These are phyloP conservation scores for Hydractinia echinata DNA, from an alignment of 30 jellyfish, hydroid and myxozoan species.

Conservation along the genomic window DNA sequence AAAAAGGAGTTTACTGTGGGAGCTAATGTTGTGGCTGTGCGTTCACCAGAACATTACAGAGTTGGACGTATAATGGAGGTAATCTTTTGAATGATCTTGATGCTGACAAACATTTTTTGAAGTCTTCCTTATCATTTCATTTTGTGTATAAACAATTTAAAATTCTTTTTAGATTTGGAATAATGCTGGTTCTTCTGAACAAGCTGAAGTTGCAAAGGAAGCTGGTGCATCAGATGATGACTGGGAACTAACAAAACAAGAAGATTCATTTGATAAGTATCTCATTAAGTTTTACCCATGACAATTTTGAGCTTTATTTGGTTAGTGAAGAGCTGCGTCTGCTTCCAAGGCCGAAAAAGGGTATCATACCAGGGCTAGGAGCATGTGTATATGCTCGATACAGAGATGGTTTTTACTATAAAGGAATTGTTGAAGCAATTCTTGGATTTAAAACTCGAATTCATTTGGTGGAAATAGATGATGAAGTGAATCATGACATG, in stretches of 20 bases:
- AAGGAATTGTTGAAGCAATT: slow-evolving; percentile 62
- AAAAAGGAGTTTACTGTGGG: slow-evolving; percentile 70
- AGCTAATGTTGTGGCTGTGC: slow-evolving; percentile 51
- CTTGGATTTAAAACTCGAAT: slow-evolving; percentile 62
- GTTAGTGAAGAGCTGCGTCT: slow-evolving; percentile 16
- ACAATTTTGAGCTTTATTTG: slow-evolving; percentile 6
- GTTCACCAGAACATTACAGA: slow-evolving; percentile 11
- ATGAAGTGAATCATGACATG: slow-evolving; percentile 58
- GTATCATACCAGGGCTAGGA: slow-evolving; percentile 81
- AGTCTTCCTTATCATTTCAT: too few relatives aligned
- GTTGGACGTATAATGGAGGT: slow-evolving; percentile 33
- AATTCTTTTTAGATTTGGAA: slow-evolving; percentile 30
- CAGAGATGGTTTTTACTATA: slow-evolving; percentile 72
- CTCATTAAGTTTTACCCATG: slow-evolving; percentile 29
- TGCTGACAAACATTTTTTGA: background rate
- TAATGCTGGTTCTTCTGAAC: background rate
- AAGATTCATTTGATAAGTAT: slow-evolving; percentile 10
- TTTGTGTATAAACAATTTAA: background rate
- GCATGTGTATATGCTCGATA: slow-evolving; percentile 81
- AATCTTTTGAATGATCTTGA: background rate
- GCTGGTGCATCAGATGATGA: slow-evolving; percentile 5
- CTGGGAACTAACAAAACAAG: background rate
- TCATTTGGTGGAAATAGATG: slow-evolving; percentile 52
- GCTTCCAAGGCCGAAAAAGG: slow-evolving; percentile 5
- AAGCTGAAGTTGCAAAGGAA: slow-evolving; percentile 18